These are phyloP conservation scores for Caenorhabditis remanei DNA, from an alignment of 1,140 invertebrate species.

Conservation along the genomic window DNA sequence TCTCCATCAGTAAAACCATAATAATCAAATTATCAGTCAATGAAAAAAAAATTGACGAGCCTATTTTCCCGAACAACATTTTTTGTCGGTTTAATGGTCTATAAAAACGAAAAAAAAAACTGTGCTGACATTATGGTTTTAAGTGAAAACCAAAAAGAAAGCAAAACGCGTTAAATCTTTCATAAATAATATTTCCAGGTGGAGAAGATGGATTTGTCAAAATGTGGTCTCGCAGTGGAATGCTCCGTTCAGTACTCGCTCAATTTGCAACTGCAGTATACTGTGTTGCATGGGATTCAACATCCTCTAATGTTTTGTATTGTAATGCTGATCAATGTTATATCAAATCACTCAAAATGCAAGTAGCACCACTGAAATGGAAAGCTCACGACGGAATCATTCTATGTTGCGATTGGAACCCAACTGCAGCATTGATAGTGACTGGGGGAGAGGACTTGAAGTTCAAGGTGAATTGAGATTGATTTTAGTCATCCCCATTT, in stretches of 20 bases:
- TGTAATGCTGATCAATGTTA: constrained; percentile 87
- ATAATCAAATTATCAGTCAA: no score
- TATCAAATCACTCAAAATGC: constrained; percentile 89
- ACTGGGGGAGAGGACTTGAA: constrained; percentile 95
- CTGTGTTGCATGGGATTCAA: constrained; percentile 76
- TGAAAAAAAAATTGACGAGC: no score
- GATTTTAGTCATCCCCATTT: background rate
- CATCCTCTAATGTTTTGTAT: constrained; percentile 82
- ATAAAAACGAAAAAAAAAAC: no score
- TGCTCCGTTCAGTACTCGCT: constrained; percentile 90
- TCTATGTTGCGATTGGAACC: constrained; percentile 89
- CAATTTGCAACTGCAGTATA: constrained; percentile 86
- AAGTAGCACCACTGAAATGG: constrained; percentile 84
- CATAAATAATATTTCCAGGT: constrained; percentile 80
- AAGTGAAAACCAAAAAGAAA: no score
- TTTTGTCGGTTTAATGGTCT: background rate
- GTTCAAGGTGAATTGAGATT: constrained; percentile 83
- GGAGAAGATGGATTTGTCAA: constrained; percentile 96
- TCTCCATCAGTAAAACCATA: no score
- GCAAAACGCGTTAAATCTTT: background rate
- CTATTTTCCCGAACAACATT: no score
- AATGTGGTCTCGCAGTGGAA: constrained; percentile 95
- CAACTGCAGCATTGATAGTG: constrained; percentile 87
- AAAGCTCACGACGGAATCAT: constrained; percentile 94
- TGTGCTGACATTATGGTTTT: no score